Base-by-base conservation (phyloP, 2,888 invertebrate species). In the Nymphalis polychloros region DNA sequence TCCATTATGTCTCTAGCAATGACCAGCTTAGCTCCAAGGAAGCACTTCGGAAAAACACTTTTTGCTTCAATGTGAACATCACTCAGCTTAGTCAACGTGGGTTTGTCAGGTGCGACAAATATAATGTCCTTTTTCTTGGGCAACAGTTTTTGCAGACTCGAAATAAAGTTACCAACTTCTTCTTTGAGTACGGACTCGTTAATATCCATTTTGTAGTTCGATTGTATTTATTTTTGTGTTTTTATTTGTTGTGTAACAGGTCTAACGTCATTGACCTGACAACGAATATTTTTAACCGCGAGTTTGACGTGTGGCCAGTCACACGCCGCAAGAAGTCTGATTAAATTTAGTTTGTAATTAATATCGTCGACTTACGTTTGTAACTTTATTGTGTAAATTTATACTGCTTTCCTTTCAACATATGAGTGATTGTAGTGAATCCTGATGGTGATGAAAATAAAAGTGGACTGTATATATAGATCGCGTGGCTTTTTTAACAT, bases 1-100 rank as follows among this genome's bases (percentile, higher is more conserved):
- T 91, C 85, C 77, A 89, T 76, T 63, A 92, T 77, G 73, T 89
- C 88, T 59, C 91, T 80, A 62, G 87, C 74, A 31, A 92, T 78
- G 10, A 86, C 77, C 19, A 92, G 79, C 74, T 84, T 89, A 23
- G 92, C 86, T 46, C 92, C 92, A 64, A 87, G 81, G 72, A 92
- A 92, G 73, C 92, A 92, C 75, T 81, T 81, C 13, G 92, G 92
- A 68, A 92, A 92, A 10, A 90, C 88, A 71, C 75, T 85, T 70
- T 92, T 92, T 2, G 92, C 88, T 73, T 92, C 92, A 23, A 81
- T 74, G 71, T 92, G 92, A 31, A 92, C 78, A 76, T 90, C 87
- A 76, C 83, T 81, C 23, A 92, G 82, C 60, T 84, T 82, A 66
- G 81, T 83, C 75, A 86, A 72, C 73, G 78, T 84, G 2, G 74